Base-by-base conservation (phyloP, 1,140 invertebrate genomes). In the Drosophila takahashii region DNA sequence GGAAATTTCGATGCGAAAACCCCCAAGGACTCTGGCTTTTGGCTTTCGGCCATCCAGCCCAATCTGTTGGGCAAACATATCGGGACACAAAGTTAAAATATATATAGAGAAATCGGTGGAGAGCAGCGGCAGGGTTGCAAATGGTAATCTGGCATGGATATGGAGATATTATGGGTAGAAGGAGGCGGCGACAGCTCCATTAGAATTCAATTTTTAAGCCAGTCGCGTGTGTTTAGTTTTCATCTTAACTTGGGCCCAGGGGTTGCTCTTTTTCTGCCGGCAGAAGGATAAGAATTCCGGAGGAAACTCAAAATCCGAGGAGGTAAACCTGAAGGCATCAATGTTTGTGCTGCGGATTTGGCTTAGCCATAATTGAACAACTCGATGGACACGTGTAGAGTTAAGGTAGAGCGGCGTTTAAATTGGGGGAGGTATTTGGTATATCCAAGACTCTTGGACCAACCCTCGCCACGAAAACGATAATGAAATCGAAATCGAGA, bases 291-390 rank as follows among this genome's bases (percentile, higher is more conserved):
- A 37, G 50, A 26, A 32, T 16, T 22, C 34, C 18, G 48, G 10
- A 51, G 29, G 29, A 18, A n/a, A 42, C 2, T 10, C n/a, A 39
- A 36, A 15, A 44, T 48, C 22, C 22, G 52, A n/a, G n/a, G 7
- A 18, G 29, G 11, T 18, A 32, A 22, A 18, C 39, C 48, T 18
- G 34, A 54, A 64, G 70, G 39, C 16, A 61, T 27, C 9, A 69
- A 27, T 87, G 83, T 90, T 90, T 90, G 76, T 71, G 42, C 80
- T 75, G 53, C 34, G 67, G 89, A 87, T 90, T 91, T 90, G 76
- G 89, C 89, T 91, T 87, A 85, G 79, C 75, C 83, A 70, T 90
- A 86, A 90, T 90, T 90, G 87, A 80, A 81, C 74, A 87, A 87
- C 87, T 81, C 61, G 41, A 56, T 42, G 74, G 83, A 90, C 87